Evolutionary conservation across 2,888 invertebrate species (phyloP).

Genomic region (Tribolium freemani): DNA sequence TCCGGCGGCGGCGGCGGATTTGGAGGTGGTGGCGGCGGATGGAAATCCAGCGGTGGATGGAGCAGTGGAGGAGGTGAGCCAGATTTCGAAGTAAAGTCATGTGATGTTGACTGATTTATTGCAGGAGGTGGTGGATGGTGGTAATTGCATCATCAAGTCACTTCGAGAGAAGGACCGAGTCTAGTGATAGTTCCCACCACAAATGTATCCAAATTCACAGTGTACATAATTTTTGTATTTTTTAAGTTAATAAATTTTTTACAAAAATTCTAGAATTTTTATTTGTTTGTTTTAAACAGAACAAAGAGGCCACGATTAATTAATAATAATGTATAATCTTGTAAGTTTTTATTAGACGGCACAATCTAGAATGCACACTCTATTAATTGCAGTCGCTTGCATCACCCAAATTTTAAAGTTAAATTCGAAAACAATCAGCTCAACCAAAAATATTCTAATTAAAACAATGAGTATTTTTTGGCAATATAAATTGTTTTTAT

Average conservation of each 20-base stretch:
- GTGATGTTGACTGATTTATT: background rate
- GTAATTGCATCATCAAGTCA: constrained; percentile 6
- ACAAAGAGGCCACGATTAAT: too few species aligned
- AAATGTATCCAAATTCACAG: constrained; percentile 28
- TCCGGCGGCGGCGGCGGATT: constrained; percentile 41
- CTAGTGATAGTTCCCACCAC: constrained; percentile 15
- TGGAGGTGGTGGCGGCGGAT: constrained; percentile 1
- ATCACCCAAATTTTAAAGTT: too few species aligned
- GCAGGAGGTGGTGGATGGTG: constrained; percentile 31
- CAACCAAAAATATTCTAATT: too few species aligned
- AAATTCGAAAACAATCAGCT: too few species aligned
- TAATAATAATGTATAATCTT: too few species aligned
- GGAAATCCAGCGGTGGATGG: constrained; percentile 26
- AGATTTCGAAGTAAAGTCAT: background rate
- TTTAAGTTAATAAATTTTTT: constrained; percentile 40
- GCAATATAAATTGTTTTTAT: too few species aligned
- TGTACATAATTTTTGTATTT: constrained; percentile 35
- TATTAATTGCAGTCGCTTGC: too few species aligned
- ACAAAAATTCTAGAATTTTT: background rate
- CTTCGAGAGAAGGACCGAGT: constrained; percentile 4
- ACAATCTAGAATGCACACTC: too few species aligned
- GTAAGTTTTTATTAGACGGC: too few species aligned
- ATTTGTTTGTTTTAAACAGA: background rate
- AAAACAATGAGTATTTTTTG: too few species aligned
- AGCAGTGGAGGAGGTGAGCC: constrained; percentile 18